Conservation (phyloP, 2,888 invertebrate genomes). For the Drosophila quinaria region DNA sequence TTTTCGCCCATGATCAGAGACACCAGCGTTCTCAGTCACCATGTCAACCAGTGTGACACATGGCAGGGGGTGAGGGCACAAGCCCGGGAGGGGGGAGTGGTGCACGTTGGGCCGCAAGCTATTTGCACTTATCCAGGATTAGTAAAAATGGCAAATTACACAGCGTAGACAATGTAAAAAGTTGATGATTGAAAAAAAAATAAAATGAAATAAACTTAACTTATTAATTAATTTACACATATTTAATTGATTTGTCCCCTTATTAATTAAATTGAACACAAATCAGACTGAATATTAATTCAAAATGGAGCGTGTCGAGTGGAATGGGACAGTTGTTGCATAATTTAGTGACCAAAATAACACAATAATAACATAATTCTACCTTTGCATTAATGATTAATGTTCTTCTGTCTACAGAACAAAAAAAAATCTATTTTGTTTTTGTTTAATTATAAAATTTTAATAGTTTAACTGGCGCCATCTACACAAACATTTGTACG, state of each 20-base stretch:
- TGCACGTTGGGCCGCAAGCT: slow-evolving; percentile 55
- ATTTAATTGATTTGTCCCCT: background rate
- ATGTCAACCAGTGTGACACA: slow-evolving; percentile 46
- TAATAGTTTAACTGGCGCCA: slow-evolving; percentile 7
- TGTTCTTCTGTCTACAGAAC: background rate
- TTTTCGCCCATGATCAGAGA: slow-evolving; percentile 1
- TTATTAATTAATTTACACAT: slow-evolving; percentile 7
- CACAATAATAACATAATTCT: background rate
- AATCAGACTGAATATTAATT: background rate
- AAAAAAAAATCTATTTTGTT: background rate
- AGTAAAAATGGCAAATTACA: slow-evolving; percentile 66
- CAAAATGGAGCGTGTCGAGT: background rate
- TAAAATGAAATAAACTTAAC: background rate
- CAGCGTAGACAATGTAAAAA: slow-evolving; percentile 55
- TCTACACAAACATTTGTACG: background rate
- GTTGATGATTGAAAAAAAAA: slow-evolving; percentile 13
- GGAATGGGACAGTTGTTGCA: background rate
- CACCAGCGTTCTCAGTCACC: slow-evolving; percentile 40
- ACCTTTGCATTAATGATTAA: background rate
- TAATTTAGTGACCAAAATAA: slow-evolving; percentile 12
- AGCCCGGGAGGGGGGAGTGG: background rate
- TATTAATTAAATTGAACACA: slow-evolving; percentile 12
- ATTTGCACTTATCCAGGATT: slow-evolving; percentile 67
- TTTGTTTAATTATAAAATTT: background rate
- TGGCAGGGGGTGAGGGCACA: background rate